A percentile compares a stretch with the other conserved stretches of the same genome.
phyloP scores from a whole-genome alignment of 1,140 invertebrate species.

The Marisa cornuarietis region DNA sequence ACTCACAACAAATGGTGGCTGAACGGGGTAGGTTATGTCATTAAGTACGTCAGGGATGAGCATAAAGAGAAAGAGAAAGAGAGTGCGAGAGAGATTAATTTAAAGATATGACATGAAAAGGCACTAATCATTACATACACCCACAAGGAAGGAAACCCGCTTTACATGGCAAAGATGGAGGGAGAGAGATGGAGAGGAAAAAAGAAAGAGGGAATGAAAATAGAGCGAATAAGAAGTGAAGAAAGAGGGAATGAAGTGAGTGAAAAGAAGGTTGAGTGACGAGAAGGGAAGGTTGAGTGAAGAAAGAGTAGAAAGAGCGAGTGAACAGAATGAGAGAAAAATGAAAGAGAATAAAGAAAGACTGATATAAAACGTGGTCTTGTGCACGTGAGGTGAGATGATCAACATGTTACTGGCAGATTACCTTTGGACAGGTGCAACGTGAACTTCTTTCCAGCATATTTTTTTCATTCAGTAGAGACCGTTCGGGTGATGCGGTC shows the following conservation, averaged over 20 bases:
- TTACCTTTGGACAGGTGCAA: too few relatives aligned
- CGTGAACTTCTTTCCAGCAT: too few relatives aligned
- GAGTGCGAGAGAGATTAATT: background rate
- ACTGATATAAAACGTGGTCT: background rate
- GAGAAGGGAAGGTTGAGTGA: background rate
- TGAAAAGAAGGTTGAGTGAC: background rate
- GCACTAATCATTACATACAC: too few relatives aligned
- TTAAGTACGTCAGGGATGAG: background rate
- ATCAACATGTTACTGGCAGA: too few relatives aligned
- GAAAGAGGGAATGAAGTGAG: background rate
- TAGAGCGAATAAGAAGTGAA: too few relatives aligned
- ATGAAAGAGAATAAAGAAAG: background rate
- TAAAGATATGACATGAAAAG: too few relatives aligned
- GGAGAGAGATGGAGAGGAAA: background rate
- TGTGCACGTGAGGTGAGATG: too few relatives aligned
- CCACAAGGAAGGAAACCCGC: background rate
- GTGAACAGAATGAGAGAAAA: too few relatives aligned
- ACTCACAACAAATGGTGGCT: too few relatives aligned
- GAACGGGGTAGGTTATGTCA: too few relatives aligned
- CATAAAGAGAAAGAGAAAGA: conserved; percentile 2
- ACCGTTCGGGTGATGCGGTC: too few relatives aligned
- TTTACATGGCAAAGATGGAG: background rate
- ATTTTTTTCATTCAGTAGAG: too few relatives aligned
- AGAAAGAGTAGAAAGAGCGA: background rate
- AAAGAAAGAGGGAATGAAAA: background rate